Conservation (phyloP, 2,888 invertebrate genomes). For the Automeris io region DNA sequence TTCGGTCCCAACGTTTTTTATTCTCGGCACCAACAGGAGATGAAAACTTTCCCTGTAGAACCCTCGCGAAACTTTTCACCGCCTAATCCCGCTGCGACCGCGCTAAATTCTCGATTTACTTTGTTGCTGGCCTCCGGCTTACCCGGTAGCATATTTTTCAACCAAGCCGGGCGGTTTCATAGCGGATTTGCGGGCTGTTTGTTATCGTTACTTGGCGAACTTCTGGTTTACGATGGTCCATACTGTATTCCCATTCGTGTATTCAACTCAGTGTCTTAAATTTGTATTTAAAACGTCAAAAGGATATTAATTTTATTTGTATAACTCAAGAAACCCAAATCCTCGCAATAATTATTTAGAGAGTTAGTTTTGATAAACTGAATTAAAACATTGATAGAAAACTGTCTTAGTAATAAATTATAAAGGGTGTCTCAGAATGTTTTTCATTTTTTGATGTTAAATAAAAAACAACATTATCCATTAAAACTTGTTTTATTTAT, state of each 20-base stretch:
- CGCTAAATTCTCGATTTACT: conserved; percentile 70
- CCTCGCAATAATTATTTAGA: too few species aligned
- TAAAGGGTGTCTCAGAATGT: too few species aligned
- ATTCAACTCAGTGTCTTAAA: conserved; percentile 16
- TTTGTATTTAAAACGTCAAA: conserved; percentile 26
- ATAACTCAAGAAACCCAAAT: too few species aligned
- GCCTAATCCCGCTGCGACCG: conserved; percentile 61
- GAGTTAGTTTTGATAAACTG: too few species aligned
- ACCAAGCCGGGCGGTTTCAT: conserved; percentile 48
- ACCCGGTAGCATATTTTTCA: conserved; percentile 65
- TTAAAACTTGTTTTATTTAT: too few species aligned
- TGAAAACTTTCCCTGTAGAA: conserved; percentile 54
- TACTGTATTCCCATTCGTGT: conserved; percentile 14
- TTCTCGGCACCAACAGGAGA: conserved; percentile 62
- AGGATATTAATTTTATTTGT: too few species aligned
- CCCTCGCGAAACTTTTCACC: conserved; percentile 51
- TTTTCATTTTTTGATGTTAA: too few species aligned
- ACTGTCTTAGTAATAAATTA: too few species aligned
- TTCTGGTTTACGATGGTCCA: conserved; percentile 2
- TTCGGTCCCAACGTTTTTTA: conserved; percentile 46
- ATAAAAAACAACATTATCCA: too few species aligned
- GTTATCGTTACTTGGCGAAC: conserved; percentile 49
- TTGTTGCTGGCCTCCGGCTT: conserved; percentile 57
- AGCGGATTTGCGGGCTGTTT: conserved; percentile 54
- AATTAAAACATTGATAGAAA: too few species aligned